A percentile compares a stretch with the other conserved stretches of the same genome.
Evolutionary conservation across 2,797 vertebrate genomes (phyloP).

Genomic region (Clarias platycephalus): DNA sequence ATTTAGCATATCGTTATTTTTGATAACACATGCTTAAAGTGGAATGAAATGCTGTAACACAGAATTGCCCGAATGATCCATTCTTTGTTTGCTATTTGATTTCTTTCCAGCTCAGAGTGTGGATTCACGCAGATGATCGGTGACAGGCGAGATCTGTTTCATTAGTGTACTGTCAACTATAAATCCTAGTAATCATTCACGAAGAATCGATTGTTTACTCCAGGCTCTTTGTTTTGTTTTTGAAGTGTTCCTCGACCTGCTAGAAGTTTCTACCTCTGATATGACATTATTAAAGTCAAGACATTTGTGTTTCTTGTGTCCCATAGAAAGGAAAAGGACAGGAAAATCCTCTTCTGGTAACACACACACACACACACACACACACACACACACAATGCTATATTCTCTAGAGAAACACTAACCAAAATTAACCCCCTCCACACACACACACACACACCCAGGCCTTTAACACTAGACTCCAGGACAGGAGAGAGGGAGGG

Average conservation of each 20-base stretch:
- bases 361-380: neutral
- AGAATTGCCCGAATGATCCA: neutral
- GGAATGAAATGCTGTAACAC: neutral
- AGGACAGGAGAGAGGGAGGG: conserved; percentile 16
- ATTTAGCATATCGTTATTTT: neutral
- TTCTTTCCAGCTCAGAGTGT: neutral
- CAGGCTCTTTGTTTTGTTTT: neutral
- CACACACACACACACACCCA: neutral
- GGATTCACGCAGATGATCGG: neutral
- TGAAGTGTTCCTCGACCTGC: neutral
- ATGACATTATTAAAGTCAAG: neutral
- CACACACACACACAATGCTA: neutral
- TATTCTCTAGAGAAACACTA: neutral
- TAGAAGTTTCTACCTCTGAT: neutral
- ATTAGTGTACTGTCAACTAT: no score
- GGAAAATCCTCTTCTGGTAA: neutral
- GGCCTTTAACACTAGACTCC: neutral
- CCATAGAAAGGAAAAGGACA: neutral
- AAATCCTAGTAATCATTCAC: no score
- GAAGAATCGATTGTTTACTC: neutral
- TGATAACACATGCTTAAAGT: neutral
- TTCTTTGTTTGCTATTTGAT: neutral
- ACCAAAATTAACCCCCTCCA: no score
- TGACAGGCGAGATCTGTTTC: neutral
- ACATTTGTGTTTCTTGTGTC: neutral